Percentiles rank a stretch among this genome's conserved stretches.
These are phyloP conservation scores for Lemur catta DNA, from an alignment of 2,797 vertebrate species.

Conservation along the genomic window DNA sequence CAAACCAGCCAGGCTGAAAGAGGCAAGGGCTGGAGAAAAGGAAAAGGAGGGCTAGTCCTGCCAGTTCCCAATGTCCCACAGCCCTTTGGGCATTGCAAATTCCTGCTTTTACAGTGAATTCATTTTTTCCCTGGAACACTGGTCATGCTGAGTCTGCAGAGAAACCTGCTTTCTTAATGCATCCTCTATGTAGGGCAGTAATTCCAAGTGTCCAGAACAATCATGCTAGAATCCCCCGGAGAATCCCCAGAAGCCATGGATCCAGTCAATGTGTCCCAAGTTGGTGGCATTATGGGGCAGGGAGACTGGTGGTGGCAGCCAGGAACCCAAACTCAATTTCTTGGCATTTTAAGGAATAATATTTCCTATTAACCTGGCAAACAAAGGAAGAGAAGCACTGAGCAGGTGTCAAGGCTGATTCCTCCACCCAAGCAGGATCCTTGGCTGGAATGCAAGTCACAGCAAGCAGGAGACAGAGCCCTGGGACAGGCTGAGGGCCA, in stretches of 20 bases:
- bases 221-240: not conserved
- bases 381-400: conserved; percentile 61
- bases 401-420: not conserved
- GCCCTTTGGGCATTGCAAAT: conserved; percentile 1
- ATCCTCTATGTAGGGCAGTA: not conserved
- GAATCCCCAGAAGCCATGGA: not conserved
- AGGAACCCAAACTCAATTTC: conserved; percentile 54
- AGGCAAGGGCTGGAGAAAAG: not conserved
- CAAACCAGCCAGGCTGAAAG: not conserved
- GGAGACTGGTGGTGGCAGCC: conserved; percentile 70
- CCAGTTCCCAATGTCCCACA: not conserved
- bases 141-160: conserved; percentile 77
- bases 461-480: not conserved
- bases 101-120: conserved; percentile 71
- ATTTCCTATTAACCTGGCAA: conserved; percentile 77
- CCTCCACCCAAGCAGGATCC: not conserved
- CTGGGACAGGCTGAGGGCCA: not conserved
- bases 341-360: conserved; percentile 60
- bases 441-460: not conserved
- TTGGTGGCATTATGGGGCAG: conserved; percentile 25
- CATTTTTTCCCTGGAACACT: conserved; percentile 79
- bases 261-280: not conserved
- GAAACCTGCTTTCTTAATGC: conserved; percentile 66
- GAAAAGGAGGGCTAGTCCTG: not conserved
- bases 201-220: conserved; percentile 12